A percentile compares a stretch with the other conserved stretches of the same genome.
phyloP scores from a whole-genome alignment of 1,140 invertebrate genomes.

The Megalonaias nervosa region DNA sequence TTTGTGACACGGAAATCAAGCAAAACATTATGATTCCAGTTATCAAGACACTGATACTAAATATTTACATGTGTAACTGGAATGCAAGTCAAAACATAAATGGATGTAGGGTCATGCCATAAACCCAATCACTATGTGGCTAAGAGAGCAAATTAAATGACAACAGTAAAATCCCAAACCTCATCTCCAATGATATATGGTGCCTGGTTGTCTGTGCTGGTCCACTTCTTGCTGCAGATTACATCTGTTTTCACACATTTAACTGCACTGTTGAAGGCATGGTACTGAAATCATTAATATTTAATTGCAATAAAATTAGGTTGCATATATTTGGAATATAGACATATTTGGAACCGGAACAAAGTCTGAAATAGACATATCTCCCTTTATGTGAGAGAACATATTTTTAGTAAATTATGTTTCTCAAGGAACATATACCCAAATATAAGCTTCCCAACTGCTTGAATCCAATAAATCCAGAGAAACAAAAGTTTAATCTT shows the following conservation, averaged over 20 bases:
- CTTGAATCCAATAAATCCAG: no score
- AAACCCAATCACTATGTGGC: no score
- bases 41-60: no score
- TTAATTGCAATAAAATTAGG: not conserved
- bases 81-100: no score
- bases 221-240: conserved; percentile 64
- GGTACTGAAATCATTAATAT: conserved; percentile 53
- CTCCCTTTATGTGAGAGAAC: not conserved
- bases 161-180: conserved; percentile 46
- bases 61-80: no score
- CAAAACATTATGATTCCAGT: no score
- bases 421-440: not conserved
- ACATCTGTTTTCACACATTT: conserved; percentile 62
- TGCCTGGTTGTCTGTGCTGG: conserved; percentile 58
- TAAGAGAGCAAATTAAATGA: no score
- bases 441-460: not conserved
- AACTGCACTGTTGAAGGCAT: conserved; percentile 60
- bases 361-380: not conserved
- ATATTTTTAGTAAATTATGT: not conserved
- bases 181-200: conserved; percentile 72
- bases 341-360: not conserved
- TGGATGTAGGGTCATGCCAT: no score
- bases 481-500: no score
- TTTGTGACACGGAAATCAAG: no score
- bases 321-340: not conserved